phyloP scores from a whole-genome alignment of 2,797 vertebrate species.

The Paguma larvata region DNA sequence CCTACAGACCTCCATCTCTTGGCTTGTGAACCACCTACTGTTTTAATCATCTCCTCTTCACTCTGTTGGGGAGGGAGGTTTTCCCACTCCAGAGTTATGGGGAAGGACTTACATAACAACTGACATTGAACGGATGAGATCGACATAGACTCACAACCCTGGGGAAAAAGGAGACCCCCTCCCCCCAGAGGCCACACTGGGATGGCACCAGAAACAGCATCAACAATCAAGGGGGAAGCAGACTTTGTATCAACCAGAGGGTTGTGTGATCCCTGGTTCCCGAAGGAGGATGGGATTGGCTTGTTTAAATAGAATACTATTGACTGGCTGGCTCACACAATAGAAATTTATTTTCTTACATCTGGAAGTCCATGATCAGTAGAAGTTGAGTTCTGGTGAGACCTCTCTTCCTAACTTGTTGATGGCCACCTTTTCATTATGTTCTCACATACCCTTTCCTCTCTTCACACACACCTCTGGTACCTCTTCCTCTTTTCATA shows the following conservation, averaged over 20 bases:
- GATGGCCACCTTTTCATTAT: background rate
- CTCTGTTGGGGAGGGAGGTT: background rate
- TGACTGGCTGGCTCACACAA: background rate
- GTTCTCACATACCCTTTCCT: background rate
- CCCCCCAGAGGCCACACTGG: background rate
- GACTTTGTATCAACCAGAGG: background rate
- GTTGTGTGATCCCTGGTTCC: background rate
- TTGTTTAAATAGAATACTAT: background rate
- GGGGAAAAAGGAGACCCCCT: background rate
- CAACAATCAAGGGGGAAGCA: background rate
- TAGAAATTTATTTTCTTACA: background rate
- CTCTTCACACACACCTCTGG: background rate
- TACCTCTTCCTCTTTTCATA: background rate
- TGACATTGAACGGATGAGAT: background rate
- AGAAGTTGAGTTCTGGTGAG: background rate
- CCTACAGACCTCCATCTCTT: background rate
- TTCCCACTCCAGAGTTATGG: background rate
- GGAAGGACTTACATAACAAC: background rate
- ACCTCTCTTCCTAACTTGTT: background rate
- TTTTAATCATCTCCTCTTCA: background rate
- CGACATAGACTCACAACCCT: background rate
- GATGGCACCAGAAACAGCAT: background rate
- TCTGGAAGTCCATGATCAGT: background rate
- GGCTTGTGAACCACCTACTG: background rate
- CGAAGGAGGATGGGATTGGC: background rate